phyloP scores from a whole-genome alignment of 2,113 vertebrate genomes.

The Xiphorhynchus elegans region DNA sequence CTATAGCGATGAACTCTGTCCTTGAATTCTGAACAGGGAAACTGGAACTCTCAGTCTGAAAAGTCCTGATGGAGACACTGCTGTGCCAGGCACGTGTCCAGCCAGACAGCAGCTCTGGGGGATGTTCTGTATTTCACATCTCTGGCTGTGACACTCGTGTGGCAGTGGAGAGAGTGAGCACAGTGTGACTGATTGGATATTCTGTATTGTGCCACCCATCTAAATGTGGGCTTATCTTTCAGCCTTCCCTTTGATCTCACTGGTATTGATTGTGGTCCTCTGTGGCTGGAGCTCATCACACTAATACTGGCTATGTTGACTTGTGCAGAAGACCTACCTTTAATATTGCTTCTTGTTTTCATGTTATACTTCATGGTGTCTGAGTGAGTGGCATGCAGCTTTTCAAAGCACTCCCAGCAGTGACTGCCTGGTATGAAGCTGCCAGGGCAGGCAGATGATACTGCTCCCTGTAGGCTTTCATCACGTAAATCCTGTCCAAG shows the following conservation, averaged over 20 bases:
- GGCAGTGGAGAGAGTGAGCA: accelerated
- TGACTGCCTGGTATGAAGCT: neutral
- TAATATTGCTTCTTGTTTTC: neutral
- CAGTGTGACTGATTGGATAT: no score
- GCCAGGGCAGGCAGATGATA: neutral
- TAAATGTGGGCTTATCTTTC: neutral
- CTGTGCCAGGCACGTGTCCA: accelerated
- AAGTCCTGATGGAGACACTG: neutral
- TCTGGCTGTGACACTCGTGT: accelerated
- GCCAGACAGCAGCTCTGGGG: neutral
- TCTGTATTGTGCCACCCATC: neutral
- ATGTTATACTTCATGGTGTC: neutral
- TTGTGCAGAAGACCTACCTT: neutral
- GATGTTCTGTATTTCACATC: neutral
- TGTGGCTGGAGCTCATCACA: neutral
- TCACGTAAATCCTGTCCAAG: neutral
- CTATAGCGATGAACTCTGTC: neutral
- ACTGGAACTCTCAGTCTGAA: neutral
- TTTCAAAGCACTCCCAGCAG: neutral
- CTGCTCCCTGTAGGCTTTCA: neutral
- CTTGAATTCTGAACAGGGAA: neutral
- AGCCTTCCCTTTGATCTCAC: neutral
- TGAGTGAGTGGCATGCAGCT: neutral
- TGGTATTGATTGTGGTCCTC: accelerated
- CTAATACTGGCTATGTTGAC: neutral